Base-by-base conservation (phyloP, 1,140 invertebrate species). In the Phenacoccus solenopsis region DNA sequence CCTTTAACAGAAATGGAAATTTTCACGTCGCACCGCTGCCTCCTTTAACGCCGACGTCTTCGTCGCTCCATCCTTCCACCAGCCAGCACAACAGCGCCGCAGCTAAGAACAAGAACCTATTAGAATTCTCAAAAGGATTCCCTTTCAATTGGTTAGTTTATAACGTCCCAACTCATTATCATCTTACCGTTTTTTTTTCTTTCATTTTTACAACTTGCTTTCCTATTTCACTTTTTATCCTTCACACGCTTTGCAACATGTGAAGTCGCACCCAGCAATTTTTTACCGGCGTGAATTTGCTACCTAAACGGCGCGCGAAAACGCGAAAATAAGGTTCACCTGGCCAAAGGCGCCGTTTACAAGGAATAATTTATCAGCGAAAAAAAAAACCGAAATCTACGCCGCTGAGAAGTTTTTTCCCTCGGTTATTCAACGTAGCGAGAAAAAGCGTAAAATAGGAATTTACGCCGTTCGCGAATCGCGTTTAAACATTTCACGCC, bases 81-180 rank as follows among this genome's bases (percentile, higher is more conserved):
- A 27, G 12, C 21, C 59, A 22, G 20, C 59, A 20, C 20, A 25
- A 64, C 25, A 38, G 32, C 32, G 32, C 9, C 32, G 59, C 59
- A 20, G 21, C 21, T 22, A 22, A 24, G 22, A 24, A 64, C 21
- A 49, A 49, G 38, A 49, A 49, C 22, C 59, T 64, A 25, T 64
- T 64, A 24, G 59, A 24, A 64, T 24, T 64, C 59, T 64, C 59
- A 64, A 64, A 64, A 64, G 59, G 59, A 64, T 64, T 64, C 59
- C 12, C 59, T 64, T 64, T 64, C 59, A 64, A 64, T 64, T 64
- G 59, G 59, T 27, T 49, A 49, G 38, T 25, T 64, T 64, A 64
- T 64, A 25, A 20, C 22, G 59, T 27, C 59, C 59, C 59, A 64
- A 25, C 59, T 64, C 59, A 64, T 64, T 64, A 64, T 64, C 59